These are phyloP conservation scores for Paracentrotus lividus DNA, from an alignment of 53 echinoderm and acorn worm species.

Conservation along the genomic window DNA sequence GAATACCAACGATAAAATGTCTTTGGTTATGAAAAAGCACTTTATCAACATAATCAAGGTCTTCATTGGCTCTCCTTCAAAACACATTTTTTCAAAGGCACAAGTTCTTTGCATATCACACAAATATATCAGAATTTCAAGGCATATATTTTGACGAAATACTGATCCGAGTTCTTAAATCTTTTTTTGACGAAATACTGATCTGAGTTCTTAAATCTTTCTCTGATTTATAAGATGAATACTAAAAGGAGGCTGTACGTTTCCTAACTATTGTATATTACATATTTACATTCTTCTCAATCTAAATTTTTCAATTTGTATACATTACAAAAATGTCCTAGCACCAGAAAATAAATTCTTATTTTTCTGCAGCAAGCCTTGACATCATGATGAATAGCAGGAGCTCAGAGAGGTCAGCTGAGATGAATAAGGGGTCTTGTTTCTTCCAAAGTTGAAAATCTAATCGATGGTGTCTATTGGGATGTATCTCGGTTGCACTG, in stretches of 20 bases:
- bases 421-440: too few species aligned
- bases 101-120: background rate
- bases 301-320: background rate
- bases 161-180: background rate
- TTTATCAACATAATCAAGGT: background rate
- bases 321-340: background rate
- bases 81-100: slow-evolving; percentile 49
- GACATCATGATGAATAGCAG: too few species aligned
- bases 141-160: background rate
- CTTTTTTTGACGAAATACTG: background rate
- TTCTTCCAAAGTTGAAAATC: too few species aligned
- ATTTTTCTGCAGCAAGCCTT: too few species aligned
- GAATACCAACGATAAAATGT: slow-evolving; percentile 13
- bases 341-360: background rate
- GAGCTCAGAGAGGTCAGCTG: too few species aligned
- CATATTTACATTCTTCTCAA: too few species aligned
- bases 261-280: background rate
- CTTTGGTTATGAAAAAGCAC: slow-evolving; percentile 1
- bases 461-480: too few species aligned
- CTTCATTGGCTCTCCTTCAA: background rate
- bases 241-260: background rate
- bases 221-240: background rate
- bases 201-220: background rate
- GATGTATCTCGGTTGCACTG: too few species aligned
- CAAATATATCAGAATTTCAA: background rate